phyloP scores from a whole-genome alignment of 2,797 vertebrate genomes.

The Aotus griseimembra region DNA sequence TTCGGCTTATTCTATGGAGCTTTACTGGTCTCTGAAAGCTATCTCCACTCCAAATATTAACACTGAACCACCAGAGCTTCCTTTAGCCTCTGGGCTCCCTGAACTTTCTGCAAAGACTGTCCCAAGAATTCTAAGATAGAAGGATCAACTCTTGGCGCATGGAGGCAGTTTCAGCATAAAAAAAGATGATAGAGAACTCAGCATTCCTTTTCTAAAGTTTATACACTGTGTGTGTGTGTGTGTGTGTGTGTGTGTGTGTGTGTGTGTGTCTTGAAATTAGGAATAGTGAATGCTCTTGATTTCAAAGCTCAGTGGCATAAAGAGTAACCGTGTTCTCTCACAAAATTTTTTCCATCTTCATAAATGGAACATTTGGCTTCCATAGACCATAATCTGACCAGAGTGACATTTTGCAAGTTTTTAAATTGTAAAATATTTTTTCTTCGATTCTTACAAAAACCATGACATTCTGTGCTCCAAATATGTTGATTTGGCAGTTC shows the following conservation, averaged over 20 bases:
- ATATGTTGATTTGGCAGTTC: conserved; percentile 32
- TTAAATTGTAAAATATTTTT: conserved; percentile 43
- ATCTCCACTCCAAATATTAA: neutral
- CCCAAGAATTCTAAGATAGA: neutral
- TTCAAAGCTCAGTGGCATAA: neutral
- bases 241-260: neutral
- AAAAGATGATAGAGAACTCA: neutral
- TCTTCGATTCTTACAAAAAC: conserved; percentile 50
- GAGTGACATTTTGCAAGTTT: conserved; percentile 40
- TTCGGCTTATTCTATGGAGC: neutral
- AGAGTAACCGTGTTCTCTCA: neutral
- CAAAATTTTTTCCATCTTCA: neutral
- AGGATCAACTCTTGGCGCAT: neutral
- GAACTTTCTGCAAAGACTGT: neutral
- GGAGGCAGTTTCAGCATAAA: neutral
- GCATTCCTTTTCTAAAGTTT: neutral
- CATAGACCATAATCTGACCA: neutral
- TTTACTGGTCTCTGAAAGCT: neutral
- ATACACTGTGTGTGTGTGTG: neutral
- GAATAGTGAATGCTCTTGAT: neutral
- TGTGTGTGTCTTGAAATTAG: neutral
- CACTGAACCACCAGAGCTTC: neutral
- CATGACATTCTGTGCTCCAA: conserved; percentile 26
- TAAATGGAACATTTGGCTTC: neutral
- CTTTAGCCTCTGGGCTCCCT: neutral